These are phyloP conservation scores for Leptarthrus brevirostris DNA, from an alignment of 2,888 invertebrate genomes.

Conservation along the genomic window DNA sequence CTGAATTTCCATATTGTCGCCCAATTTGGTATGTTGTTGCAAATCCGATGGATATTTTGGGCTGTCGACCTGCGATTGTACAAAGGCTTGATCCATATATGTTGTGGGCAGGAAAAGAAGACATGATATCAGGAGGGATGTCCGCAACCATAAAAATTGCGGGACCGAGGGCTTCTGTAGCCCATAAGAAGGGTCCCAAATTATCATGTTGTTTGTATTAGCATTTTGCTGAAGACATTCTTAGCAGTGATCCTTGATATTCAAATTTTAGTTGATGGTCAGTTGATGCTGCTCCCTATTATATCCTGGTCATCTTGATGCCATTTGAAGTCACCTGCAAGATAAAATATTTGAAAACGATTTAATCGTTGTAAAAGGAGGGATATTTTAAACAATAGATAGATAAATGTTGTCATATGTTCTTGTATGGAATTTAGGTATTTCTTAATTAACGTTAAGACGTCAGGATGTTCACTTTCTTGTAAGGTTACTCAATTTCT, in stretches of 20 bases:
- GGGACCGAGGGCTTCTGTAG: constrained; percentile 26
- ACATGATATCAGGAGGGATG: constrained; percentile 54
- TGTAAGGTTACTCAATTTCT: too few relatives aligned
- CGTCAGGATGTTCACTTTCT: too few relatives aligned
- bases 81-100: constrained; percentile 58
- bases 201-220: constrained; percentile 48
- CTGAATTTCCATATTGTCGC: constrained; percentile 65
- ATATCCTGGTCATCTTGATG: constrained; percentile 2
- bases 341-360: neutral
- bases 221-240: constrained; percentile 45
- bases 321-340: constrained; percentile 16
- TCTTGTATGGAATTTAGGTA: too few relatives aligned
- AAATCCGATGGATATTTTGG: constrained; percentile 37
- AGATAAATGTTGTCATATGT: too few relatives aligned
- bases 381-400: too few relatives aligned
- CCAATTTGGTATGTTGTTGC: neutral
- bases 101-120: constrained; percentile 58
- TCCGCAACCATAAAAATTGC: constrained; percentile 42
- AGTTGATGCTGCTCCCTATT: neutral
- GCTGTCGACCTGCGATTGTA: constrained; percentile 52
- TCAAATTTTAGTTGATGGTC: neutral
- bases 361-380: too few relatives aligned
- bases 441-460: too few relatives aligned
- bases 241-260: constrained; percentile 3
- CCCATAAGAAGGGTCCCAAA: constrained; percentile 31